Evolutionary conservation across 2,113 vertebrate species (phyloP).

Genomic region (Eira barbara): DNA sequence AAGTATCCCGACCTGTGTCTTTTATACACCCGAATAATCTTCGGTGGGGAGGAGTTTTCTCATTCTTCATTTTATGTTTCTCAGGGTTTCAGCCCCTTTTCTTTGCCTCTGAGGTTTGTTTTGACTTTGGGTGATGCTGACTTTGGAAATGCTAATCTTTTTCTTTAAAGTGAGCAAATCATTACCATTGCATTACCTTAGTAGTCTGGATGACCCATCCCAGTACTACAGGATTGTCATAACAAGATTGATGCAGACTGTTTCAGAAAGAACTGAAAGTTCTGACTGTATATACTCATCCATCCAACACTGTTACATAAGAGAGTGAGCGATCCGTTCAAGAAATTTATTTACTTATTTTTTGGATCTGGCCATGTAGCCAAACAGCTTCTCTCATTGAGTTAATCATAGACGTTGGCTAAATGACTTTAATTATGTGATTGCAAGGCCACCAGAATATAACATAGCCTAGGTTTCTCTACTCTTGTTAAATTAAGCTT

Average conservation of each 20-base stretch:
- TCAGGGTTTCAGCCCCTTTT: neutral
- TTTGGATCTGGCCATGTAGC: neutral
- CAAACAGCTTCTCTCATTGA: neutral
- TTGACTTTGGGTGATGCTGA: conserved; percentile 31
- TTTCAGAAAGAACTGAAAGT: neutral
- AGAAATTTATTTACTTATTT: neutral
- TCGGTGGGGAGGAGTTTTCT: conserved; percentile 36
- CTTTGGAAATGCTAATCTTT: conserved; percentile 4
- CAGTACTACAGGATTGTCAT: neutral
- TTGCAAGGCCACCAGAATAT: neutral
- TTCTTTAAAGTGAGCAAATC: conserved; percentile 9
- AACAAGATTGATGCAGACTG: neutral
- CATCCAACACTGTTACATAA: neutral
- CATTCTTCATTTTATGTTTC: conserved; percentile 61
- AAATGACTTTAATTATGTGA: neutral
- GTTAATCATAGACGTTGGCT: neutral
- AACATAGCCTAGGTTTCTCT: neutral
- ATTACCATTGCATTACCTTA: neutral
- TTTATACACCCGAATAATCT: conserved; percentile 66
- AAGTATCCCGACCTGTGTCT: neutral
- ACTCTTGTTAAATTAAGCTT: conserved; percentile 20
- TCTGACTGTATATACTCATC: neutral
- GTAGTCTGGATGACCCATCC: neutral
- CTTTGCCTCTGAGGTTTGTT: conserved; percentile 54
- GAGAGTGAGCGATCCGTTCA: neutral